Conservation (phyloP, 2,797 vertebrate species). For the Hylomyscus alleni region DNA sequence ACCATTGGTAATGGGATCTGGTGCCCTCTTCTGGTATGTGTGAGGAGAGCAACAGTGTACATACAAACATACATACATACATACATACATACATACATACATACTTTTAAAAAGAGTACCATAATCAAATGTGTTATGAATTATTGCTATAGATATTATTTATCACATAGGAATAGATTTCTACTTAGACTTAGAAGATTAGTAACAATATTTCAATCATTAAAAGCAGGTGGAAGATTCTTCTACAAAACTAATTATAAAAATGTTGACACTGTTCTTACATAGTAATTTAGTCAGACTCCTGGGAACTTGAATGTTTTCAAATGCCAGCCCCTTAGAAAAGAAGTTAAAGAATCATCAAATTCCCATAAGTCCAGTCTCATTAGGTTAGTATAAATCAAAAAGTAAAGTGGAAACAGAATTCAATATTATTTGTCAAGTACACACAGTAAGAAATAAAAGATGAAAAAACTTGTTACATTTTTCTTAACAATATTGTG, state of each 20-base stretch:
- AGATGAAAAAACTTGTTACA: not conserved
- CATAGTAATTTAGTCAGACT: slow-evolving; percentile 58
- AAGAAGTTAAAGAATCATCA: slow-evolving; percentile 61
- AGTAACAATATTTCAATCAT: slow-evolving; percentile 28
- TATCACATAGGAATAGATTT: slow-evolving; percentile 9
- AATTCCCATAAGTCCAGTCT: slow-evolving; percentile 47
- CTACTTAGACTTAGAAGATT: not conserved
- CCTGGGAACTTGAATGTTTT: slow-evolving; percentile 53
- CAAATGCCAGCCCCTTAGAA: slow-evolving; percentile 19
- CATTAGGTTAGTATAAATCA: slow-evolving; percentile 66
- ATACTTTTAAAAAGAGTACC: not conserved
- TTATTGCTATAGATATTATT: slow-evolving; percentile 7
- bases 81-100: not conserved
- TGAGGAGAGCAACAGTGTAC: not conserved
- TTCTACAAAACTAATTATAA: slow-evolving; percentile 62
- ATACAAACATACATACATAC: not conserved
- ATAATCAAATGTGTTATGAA: slow-evolving; percentile 15
- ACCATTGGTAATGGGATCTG: not conserved
- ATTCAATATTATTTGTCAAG: slow-evolving; percentile 62
- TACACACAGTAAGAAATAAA: slow-evolving; percentile 56
- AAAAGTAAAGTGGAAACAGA: slow-evolving; percentile 66
- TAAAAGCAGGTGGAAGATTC: slow-evolving; percentile 26
- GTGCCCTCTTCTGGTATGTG: not conserved
- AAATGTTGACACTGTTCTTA: slow-evolving; percentile 36
- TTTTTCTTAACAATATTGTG: not conserved